phyloP scores from a whole-genome alignment of 37 sponge, comb jelly and placozoan species.

The Eunapius fragilis region DNA sequence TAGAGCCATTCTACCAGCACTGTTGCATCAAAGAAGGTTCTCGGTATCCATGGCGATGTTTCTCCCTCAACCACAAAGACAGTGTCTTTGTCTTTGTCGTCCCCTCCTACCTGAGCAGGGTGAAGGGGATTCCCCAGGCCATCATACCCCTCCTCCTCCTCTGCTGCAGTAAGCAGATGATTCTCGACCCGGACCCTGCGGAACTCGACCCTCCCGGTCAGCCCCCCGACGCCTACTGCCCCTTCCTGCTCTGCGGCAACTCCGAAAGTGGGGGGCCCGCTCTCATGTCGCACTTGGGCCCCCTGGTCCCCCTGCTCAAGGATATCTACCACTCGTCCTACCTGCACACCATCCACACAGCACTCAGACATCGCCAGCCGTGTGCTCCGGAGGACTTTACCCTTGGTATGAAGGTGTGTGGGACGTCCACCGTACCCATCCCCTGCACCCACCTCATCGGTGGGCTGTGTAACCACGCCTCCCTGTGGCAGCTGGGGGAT shows the following conservation, averaged over 20 bases:
- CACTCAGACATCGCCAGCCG: not conserved
- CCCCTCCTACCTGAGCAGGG: slow-evolving; percentile 13
- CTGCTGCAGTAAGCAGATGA: not conserved
- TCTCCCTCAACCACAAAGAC: slow-evolving; percentile 12
- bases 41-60: slow-evolving; percentile 32
- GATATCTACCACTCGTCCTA: slow-evolving; percentile 17
- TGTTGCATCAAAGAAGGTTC: not conserved
- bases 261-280: not conserved
- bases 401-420: slow-evolving; percentile 17
- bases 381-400: slow-evolving; percentile 18
- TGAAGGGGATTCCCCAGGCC: not conserved
- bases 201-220: not conserved
- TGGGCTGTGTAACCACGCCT: slow-evolving; percentile 45
- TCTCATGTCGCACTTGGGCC: not conserved
- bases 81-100: slow-evolving; percentile 28
- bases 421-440: not conserved
- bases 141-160: slow-evolving; percentile 34
- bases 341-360: slow-evolving; percentile 35
- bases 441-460: slow-evolving; percentile 56
- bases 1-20: too few relatives aligned
- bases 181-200: slow-evolving; percentile 29
- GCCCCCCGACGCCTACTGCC: not conserved
- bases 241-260: not conserved
- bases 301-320: not conserved
- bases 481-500: not conserved